phyloP scores from a whole-genome alignment of 2,888 invertebrate genomes.

The Drosophila leonis region DNA sequence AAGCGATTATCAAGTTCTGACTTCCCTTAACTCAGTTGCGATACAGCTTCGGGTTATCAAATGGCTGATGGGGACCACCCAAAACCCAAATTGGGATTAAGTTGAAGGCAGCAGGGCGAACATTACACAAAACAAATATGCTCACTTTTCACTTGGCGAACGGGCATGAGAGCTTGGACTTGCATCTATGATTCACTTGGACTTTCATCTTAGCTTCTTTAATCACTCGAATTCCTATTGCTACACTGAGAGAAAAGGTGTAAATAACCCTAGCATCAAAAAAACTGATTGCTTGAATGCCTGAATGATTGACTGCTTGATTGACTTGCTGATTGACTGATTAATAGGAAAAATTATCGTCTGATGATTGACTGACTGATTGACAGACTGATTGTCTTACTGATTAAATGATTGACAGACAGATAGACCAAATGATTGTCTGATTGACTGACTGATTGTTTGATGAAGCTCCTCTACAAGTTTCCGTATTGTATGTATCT shows the following conservation, averaged over 20 bases:
- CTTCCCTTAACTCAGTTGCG: not conserved
- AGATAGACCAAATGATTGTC: not conserved
- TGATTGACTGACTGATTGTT: not conserved
- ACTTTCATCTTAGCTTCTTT: too few relatives aligned
- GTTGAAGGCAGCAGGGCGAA: not conserved
- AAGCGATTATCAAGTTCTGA: constrained; percentile 1
- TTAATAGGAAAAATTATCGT: not conserved
- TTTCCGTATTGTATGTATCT: too few relatives aligned
- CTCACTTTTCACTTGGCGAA: too few relatives aligned
- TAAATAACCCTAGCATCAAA: too few relatives aligned
- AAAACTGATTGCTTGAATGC: too few relatives aligned
- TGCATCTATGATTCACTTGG: not conserved
- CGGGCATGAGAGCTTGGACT: not conserved
- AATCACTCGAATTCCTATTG: not conserved
- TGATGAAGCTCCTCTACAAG: too few relatives aligned
- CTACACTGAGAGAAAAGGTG: too few relatives aligned
- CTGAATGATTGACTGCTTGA: not conserved
- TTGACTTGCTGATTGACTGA: not conserved
- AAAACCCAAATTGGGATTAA: not conserved
- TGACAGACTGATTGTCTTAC: not conserved
- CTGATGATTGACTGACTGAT: not conserved
- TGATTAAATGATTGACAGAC: not conserved
- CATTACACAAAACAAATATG: not conserved
- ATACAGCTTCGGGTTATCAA: not conserved
- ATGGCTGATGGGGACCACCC: not conserved